Evolutionary conservation across 2,797 vertebrate genomes (phyloP).

Genomic region (Antennarius maculatus): DNA sequence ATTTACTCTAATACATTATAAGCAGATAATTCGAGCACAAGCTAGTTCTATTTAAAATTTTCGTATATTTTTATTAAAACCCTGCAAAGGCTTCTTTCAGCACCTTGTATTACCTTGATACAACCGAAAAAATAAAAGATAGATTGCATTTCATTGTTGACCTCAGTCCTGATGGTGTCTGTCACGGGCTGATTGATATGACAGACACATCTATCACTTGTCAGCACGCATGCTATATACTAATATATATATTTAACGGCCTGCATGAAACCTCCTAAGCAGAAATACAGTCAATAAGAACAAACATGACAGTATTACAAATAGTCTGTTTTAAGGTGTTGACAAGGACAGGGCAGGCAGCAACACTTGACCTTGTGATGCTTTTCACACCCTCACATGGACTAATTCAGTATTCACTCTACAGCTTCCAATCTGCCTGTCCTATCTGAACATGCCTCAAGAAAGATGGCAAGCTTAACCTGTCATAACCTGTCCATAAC

Average conservation of each 20-base stretch:
- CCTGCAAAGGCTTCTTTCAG: neutral
- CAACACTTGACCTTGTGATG: constrained; percentile 54
- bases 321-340: constrained; percentile 42
- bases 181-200: constrained; percentile 22
- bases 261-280: constrained; percentile 17
- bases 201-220: constrained; percentile 47
- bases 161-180: constrained; percentile 10
- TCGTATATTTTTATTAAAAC: neutral
- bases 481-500: constrained; percentile 41
- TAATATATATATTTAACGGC: constrained; percentile 49
- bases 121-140: too few species aligned
- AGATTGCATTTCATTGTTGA: constrained; percentile 7
- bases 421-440: constrained; percentile 23
- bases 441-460: constrained; percentile 27
- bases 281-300: constrained; percentile 57
- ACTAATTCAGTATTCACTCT: constrained; percentile 27
- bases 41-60: neutral
- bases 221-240: constrained; percentile 50
- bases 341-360: constrained; percentile 45
- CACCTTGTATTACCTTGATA: neutral
- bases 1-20: neutral
- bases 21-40: neutral
- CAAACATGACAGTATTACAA: constrained; percentile 63
- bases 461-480: constrained; percentile 68
- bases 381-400: constrained; percentile 19